Evolutionary conservation across 92 coral and sea anemone genomes (phyloP), one percentile per base, ranked within the genome.

Genomic region (Parazoanthus darwini): DNA sequence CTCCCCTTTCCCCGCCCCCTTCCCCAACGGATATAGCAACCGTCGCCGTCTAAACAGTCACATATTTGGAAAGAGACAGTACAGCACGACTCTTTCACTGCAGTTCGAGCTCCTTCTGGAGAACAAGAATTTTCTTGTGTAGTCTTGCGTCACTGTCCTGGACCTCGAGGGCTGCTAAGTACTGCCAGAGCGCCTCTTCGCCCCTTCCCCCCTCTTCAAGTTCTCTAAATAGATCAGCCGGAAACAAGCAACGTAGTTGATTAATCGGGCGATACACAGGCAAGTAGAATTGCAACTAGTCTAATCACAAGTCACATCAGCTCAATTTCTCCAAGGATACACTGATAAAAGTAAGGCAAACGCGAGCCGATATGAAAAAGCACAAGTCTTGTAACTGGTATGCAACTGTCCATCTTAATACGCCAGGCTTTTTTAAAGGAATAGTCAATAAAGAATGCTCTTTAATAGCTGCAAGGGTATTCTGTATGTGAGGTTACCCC

Each of bases 141-240:
- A 84, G 79, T 33, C 87, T 84, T 20, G 44, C 44, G 26, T 84
- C 87, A 36, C 79, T 84, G 35, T 84, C 87, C 44, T 68, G 87
- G 48, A 84, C 36, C 16, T 71, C 87, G 16, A 84, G 44, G 66
- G 87, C 78, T 71, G 87, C 74, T 26, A 84, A 25, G 26, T 84
- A 84, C 35, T 84, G 25, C 78, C 79, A 44, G 48, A 84, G 51
- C 7, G 87, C 87, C 5, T 70, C 78, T 84, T 84, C 67, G 33
- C 43, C 46, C 5, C 37, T 29, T 48, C 66, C 87, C 7, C 44
- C 87, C 13, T 5, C 63, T 29, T 83, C 87, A 84, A 71, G 78
- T 46, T 70, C 44, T 10, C 87, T 84, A 84, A 44, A 46, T 26
- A 46, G 11, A 84, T 44, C 16, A 7, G 36, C 37, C 23, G n/a